phyloP scores from a whole-genome alignment of 2,888 invertebrate species.

The Agonopterix alstromeriana region DNA sequence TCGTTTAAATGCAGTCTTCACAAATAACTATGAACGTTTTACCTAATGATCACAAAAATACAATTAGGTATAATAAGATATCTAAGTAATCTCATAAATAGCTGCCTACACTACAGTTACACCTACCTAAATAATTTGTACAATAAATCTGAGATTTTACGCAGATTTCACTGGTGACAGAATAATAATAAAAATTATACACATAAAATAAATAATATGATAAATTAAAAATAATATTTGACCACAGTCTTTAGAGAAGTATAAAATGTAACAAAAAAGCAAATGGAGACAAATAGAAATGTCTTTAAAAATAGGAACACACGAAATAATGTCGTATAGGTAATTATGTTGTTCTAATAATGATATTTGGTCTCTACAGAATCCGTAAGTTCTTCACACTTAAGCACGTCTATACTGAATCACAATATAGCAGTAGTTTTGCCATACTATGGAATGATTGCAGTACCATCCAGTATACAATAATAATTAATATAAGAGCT shows the following conservation, averaged over 20 bases:
- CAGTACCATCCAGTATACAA: constrained; percentile 31
- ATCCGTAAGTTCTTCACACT: constrained; percentile 24
- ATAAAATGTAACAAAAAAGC: constrained; percentile 48
- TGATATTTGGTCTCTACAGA: constrained; percentile 57
- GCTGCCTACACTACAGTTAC: constrained; percentile 51
- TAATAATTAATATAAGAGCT: constrained; percentile 12
- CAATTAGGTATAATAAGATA: constrained; percentile 50
- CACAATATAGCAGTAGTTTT: constrained; percentile 30
- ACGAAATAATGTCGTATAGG: constrained; percentile 32
- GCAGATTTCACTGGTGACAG: constrained; percentile 52
- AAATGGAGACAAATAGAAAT: constrained; percentile 47
- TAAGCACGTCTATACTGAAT: constrained; percentile 16
- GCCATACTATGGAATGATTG: constrained; percentile 49
- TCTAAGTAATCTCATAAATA: constrained; percentile 76
- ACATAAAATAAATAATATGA: constrained; percentile 69
- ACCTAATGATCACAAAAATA: constrained; percentile 69
- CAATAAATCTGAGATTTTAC: constrained; percentile 58
- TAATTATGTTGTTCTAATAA: constrained; percentile 35
- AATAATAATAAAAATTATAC: constrained; percentile 47
- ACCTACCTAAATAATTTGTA: constrained; percentile 69
- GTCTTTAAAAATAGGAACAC: constrained; percentile 67
- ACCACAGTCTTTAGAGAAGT: constrained; percentile 67
- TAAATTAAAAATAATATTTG: constrained; percentile 64
- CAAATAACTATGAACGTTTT: constrained; percentile 37
- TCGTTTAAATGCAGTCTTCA: constrained; percentile 70